Conservation (phyloP, 2,888 invertebrate genomes). For the Acleris sparsana region DNA sequence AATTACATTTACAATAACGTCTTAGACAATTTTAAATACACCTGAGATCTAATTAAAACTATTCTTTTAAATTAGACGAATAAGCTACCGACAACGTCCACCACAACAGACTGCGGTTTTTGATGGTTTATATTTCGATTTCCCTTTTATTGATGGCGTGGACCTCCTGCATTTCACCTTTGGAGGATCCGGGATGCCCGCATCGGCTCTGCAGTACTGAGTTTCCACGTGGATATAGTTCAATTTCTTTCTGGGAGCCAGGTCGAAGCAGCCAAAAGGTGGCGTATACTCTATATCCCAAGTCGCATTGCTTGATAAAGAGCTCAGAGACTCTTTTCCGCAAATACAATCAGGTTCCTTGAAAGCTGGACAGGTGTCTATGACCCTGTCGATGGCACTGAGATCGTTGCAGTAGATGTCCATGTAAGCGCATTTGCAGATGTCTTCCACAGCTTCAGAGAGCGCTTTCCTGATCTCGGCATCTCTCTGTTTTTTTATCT, state of each 20-base stretch:
- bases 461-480: constrained; percentile 77
- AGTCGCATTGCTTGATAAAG: constrained; percentile 84
- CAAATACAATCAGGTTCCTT: constrained; percentile 75
- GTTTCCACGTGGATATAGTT: constrained; percentile 84
- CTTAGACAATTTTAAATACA: too few species aligned
- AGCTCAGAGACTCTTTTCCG: constrained; percentile 68
- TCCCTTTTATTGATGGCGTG: constrained; percentile 51
- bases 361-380: constrained; percentile 73
- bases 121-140: constrained; percentile 41
- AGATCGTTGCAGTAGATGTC: constrained; percentile 77
- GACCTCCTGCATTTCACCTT: constrained; percentile 58
- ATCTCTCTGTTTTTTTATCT: constrained; percentile 80
- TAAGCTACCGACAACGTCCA: constrained; percentile 44
- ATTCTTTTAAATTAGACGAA: too few species aligned
- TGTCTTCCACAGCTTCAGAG: constrained; percentile 72
- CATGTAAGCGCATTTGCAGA: constrained; percentile 80
- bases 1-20: too few species aligned
- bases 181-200: constrained; percentile 62
- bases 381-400: constrained; percentile 72
- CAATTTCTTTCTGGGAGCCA: constrained; percentile 76
- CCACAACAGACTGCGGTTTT: constrained; percentile 53
- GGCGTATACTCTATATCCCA: constrained; percentile 89
- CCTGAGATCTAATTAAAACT: too few species aligned
- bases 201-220: constrained; percentile 84
- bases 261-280: constrained; percentile 86